Evolutionary conservation across 2,888 invertebrate species (phyloP).

Genomic region (Harmothoe impar): DNA sequence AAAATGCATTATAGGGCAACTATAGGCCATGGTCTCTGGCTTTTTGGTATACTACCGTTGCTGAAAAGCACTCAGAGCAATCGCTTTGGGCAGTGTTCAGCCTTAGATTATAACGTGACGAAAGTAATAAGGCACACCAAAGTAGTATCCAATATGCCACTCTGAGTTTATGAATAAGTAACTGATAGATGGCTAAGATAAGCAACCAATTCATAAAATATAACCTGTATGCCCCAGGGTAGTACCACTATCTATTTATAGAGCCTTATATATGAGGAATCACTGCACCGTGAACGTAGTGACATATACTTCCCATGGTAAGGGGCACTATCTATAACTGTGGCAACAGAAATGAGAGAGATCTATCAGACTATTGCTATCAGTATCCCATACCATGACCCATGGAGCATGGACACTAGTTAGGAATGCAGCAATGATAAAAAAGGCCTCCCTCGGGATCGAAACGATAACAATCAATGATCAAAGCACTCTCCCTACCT

Average conservation of each 20-base stretch:
- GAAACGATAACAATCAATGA: background rate
- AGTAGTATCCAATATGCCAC: background rate
- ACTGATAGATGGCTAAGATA: background rate
- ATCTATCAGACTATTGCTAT: conserved; percentile 13
- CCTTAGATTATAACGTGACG: too few species aligned
- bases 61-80: too few species aligned
- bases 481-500: background rate
- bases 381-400: background rate
- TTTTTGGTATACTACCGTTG: too few species aligned
- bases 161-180: background rate
- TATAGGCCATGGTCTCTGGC: too few species aligned
- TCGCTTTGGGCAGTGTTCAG: too few species aligned
- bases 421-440: background rate
- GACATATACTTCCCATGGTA: too few species aligned
- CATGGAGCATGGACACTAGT: background rate
- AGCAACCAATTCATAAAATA: background rate
- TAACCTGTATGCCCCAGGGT: background rate
- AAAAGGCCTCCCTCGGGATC: background rate
- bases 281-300: too few species aligned
- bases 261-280: background rate
- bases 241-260: background rate
- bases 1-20: too few species aligned
- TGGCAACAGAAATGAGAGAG: background rate
- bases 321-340: too few species aligned
- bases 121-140: background rate